These are phyloP conservation scores for Teleopsis dalmanni DNA, from an alignment of 1,140 invertebrate genomes.

Conservation along the genomic window DNA sequence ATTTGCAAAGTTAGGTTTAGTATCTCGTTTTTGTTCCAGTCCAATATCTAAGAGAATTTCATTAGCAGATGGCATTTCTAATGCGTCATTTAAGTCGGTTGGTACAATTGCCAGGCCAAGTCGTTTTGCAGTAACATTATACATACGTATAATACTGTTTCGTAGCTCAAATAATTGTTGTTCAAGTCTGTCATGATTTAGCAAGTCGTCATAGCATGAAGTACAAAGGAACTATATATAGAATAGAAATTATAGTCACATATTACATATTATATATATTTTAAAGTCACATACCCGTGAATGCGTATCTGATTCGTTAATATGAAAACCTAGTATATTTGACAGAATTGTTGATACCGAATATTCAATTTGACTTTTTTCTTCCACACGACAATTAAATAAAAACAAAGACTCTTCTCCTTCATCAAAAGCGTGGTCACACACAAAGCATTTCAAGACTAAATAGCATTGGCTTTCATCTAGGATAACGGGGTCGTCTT, in stretches of 20 bases:
- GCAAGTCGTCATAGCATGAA: slow-evolving; percentile 5
- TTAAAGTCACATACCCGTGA: not conserved
- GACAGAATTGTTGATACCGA: slow-evolving; percentile 2
- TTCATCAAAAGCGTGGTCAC: slow-evolving; percentile 8
- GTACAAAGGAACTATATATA: slow-evolving; percentile 9
- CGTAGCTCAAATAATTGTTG: slow-evolving; percentile 3
- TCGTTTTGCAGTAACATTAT: slow-evolving; percentile 4
- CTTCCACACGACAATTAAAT: slow-evolving; percentile 3
- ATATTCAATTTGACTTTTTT: slow-evolving; percentile 5
- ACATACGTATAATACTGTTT: slow-evolving; percentile 2
- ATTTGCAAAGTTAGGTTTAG: too few species aligned
- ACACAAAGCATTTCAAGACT: slow-evolving; percentile 9
- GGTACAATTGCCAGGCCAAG: too few species aligned
- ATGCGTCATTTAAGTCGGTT: too few species aligned
- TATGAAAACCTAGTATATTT: not conserved
- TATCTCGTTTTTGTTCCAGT: too few species aligned
- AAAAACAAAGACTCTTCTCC: slow-evolving; percentile 10
- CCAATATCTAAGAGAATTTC: too few species aligned
- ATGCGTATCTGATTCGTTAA: slow-evolving; percentile 3
- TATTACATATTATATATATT: not conserved
- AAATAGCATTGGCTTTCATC: too few species aligned
- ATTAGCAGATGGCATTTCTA: too few species aligned
- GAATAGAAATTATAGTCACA: too few species aligned
- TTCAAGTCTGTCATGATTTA: slow-evolving; percentile 11
- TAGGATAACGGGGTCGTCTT: too few species aligned